Percentiles rank a stretch among this genome's conserved stretches.
Evolutionary conservation across 2,113 vertebrate genomes (phyloP).

Genomic region (Cisticola juncidis): DNA sequence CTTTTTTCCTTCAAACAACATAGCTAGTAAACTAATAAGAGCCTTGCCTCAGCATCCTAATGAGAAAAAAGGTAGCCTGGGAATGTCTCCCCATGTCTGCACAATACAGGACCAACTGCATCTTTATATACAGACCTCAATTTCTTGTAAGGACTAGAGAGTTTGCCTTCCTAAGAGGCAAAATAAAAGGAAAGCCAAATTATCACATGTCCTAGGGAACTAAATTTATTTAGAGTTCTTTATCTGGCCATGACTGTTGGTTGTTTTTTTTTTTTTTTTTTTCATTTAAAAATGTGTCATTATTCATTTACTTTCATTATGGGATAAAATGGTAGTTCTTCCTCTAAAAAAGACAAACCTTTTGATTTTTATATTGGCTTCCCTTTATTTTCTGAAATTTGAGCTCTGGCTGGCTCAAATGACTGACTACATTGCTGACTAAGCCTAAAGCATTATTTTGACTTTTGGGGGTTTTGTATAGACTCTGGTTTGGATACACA

Average conservation of each 20-base stretch:
- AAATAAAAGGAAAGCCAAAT: not conserved
- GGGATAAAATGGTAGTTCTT: not conserved
- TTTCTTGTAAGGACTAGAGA: not conserved
- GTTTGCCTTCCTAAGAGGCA: not conserved
- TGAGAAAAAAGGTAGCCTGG: not conserved
- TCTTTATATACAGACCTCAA: not conserved
- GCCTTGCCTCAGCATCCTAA: not conserved
- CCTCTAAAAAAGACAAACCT: not conserved
- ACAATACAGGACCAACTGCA: not conserved
- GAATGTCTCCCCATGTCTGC: not conserved
- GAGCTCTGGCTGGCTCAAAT: not conserved
- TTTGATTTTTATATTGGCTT: not conserved
- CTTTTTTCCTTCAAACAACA: not conserved
- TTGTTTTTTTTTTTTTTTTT: not conserved
- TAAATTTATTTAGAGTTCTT: not conserved
- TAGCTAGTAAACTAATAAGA: not conserved
- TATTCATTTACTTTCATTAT: not conserved
- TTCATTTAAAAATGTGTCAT: not conserved
- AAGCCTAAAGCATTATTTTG: not conserved
- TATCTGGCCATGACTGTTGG: not conserved
- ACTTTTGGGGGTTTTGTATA: not conserved
- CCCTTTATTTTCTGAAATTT: not conserved
- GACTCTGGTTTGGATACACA: not conserved
- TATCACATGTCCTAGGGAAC: not conserved
- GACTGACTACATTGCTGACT: not conserved